Conservation (phyloP, 2,113 vertebrate species). For the Podarcis cretensis region DNA sequence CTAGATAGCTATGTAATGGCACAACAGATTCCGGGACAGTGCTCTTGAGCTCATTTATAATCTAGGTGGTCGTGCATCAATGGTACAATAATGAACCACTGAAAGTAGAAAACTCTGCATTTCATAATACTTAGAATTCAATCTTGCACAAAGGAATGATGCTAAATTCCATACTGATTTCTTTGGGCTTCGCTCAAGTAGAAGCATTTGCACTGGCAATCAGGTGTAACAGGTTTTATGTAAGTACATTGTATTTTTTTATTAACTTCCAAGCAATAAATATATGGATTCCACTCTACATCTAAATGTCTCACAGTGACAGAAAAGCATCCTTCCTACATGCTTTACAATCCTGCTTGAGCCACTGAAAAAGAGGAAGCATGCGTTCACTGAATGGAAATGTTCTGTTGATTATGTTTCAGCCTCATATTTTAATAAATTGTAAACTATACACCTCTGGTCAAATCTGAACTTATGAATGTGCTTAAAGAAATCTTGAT, state of each 20-base stretch:
- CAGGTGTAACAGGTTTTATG: slow-evolving; percentile 40
- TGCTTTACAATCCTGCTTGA: not conserved
- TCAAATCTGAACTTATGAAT: not conserved
- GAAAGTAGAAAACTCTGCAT: slow-evolving; percentile 4
- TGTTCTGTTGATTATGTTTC: not conserved
- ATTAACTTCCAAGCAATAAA: slow-evolving; percentile 19
- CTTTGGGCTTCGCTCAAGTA: slow-evolving; percentile 27
- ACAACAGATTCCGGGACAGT: not conserved
- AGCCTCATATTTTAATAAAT: not conserved
- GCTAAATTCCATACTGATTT: slow-evolving; percentile 25
- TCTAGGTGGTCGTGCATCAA: not conserved
- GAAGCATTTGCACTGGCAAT: not conserved
- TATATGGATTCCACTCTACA: not conserved
- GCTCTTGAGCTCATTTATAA: not conserved
- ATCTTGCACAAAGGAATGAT: slow-evolving; percentile 2
- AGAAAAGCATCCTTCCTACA: not conserved
- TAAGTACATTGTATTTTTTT: slow-evolving; percentile 36
- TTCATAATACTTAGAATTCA: slow-evolving; percentile 46
- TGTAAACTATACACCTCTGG: not conserved
- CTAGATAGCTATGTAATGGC: not conserved
- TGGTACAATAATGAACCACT: slow-evolving; percentile 2
- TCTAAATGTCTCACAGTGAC: not conserved
- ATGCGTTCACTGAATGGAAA: fast-evolving
- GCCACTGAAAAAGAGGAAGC: fast-evolving
- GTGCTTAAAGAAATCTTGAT: not conserved